Percentiles rank a stretch among this genome's conserved stretches.
phyloP scores from a whole-genome alignment of 2,797 vertebrate genomes.

The Masticophis lateralis region DNA sequence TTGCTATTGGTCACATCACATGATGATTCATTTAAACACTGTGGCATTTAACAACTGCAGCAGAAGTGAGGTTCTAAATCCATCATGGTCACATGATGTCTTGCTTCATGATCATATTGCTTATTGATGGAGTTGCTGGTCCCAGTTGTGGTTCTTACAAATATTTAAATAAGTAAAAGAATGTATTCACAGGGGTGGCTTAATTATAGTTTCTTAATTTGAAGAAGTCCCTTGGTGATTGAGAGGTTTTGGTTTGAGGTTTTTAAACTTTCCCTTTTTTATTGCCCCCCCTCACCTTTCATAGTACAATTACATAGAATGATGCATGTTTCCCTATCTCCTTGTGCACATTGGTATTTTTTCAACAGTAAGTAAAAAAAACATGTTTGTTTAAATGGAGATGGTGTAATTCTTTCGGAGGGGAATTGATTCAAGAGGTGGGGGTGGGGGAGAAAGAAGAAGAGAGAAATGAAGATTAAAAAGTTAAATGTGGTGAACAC shows the following conservation, averaged over 20 bases:
- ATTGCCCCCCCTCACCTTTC: not conserved
- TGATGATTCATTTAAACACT: too few relatives aligned
- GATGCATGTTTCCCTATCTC: not conserved
- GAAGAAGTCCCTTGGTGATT: not conserved
- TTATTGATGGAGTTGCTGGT: not conserved
- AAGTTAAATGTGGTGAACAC: not conserved
- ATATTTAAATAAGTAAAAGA: not conserved
- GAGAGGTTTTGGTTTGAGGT: not conserved
- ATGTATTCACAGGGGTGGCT: not conserved
- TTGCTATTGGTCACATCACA: too few relatives aligned
- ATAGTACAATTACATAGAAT: not conserved
- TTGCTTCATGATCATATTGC: not conserved
- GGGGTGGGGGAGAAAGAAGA: not conserved
- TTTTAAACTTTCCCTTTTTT: not conserved
- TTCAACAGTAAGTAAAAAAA: not conserved
- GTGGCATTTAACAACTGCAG: not conserved
- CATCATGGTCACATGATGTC: not conserved
- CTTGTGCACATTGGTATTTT: not conserved
- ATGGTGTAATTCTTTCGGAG: not conserved
- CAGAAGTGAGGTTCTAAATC: not conserved
- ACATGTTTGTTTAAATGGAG: not conserved
- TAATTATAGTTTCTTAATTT: not conserved
- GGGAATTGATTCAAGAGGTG: not conserved
- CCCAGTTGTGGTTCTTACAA: not conserved
- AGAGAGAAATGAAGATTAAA: not conserved